These are phyloP conservation scores for Diabrotica balteata DNA, from an alignment of 2,888 invertebrate species.

Conservation along the genomic window DNA sequence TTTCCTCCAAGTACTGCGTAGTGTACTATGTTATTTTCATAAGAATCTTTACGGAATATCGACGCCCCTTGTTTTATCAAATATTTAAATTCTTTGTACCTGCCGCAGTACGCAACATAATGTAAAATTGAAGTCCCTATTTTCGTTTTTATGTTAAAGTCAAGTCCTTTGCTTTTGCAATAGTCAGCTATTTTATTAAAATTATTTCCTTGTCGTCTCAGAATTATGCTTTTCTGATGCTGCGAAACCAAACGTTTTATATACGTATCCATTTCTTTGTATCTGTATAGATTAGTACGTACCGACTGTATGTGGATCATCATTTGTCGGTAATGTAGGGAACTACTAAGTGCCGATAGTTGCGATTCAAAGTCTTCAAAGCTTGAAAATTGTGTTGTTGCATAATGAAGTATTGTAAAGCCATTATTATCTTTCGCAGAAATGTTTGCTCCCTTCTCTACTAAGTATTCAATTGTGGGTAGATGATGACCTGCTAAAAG, in stretches of 20 bases:
- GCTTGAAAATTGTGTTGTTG: conserved; percentile 4
- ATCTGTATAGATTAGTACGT: conserved; percentile 10
- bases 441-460: conserved; percentile 11
- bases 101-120: conserved; percentile 12
- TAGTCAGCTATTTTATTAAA: conserved; percentile 4
- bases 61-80: background rate
- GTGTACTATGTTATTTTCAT: conserved; percentile 13
- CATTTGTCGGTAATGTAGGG: conserved; percentile 12
- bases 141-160: background rate
- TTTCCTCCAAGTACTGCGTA: conserved; percentile 15
- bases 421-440: conserved; percentile 2
- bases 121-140: conserved; percentile 10
- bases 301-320: conserved; percentile 5
- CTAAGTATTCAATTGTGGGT: conserved; percentile 4
- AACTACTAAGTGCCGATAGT: background rate
- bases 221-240: conserved; percentile 1
- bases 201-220: background rate
- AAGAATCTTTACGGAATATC: background rate
- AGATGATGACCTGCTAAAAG: conserved; percentile 12
- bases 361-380: conserved; percentile 7
- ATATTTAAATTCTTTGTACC: conserved; percentile 9
- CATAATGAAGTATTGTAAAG: conserved; percentile 8
- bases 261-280: conserved; percentile 2
- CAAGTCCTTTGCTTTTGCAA: background rate
- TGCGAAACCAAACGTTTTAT: background rate